Evolutionary conservation across 2,888 invertebrate species (phyloP), one percentile per base, ranked within the genome.

Genomic region (Andrena flavipes): DNA sequence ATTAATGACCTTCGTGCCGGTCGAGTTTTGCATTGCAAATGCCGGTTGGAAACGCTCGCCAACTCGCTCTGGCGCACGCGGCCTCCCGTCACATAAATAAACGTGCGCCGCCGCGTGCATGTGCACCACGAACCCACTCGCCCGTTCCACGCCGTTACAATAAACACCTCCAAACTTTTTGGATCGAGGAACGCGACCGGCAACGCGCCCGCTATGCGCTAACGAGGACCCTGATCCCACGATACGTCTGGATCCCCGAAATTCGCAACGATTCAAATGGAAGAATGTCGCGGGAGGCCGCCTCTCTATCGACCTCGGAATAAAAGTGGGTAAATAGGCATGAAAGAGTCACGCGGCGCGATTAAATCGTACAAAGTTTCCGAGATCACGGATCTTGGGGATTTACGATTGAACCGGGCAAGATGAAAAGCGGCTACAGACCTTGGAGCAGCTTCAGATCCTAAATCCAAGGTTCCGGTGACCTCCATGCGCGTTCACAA

Each of bases 11-110:
- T 87, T 87, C 84, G 88, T 86, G 84, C 80, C 74, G 80, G 74
- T 80, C 78, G 80, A 86, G 78, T 91, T 88, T 92, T 91, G 91
- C 89, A 91, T 90, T 91, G 91, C 90, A 90, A 91, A 92, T 92
- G 87, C 85, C 82, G 79, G 76, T 76, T 83, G 86, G 80, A 84
- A 80, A 73, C 82, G 71, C 63, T 65, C 33, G 65, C 70, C 62
- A 76, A 60, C 64, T 71, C 80, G 23, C 59, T 23, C 68, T 23
- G 6, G 59, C 64, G 62, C 74, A 56, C 71, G 73, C 80, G 62
- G 72, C 5, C 67, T 56, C 64, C 51, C 63, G 48, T 70, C 76
- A 23, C 82, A 76, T 65, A 83, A 79, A 83, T 76, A 83, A 82
- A 76, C 62, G 35, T 5, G 42, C 10, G 56, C 60, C 51, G 48